Base-by-base conservation (phyloP, 2,797 vertebrate genomes). In the Sebastes flavidus region DNA sequence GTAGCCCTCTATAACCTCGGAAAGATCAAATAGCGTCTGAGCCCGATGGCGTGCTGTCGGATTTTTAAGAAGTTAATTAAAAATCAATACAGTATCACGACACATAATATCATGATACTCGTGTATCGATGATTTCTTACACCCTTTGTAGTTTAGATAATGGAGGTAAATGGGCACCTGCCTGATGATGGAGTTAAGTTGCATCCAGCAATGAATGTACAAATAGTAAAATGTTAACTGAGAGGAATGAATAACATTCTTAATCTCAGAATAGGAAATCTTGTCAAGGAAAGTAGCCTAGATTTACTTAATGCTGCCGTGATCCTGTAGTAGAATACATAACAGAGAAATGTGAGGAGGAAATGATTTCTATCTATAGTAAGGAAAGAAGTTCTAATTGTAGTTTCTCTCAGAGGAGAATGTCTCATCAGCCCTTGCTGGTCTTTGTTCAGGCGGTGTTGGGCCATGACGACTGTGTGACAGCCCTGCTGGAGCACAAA, bases 401-500 rank as follows among this genome's bases (percentile, higher is more conserved):
- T 34, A 6, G 27, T 18, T 62, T 49, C 18, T 13, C 1, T 66
- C 3, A 13, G 25, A 24, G 25, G 13, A 60, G 13, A 10, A 56
- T 14, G 6, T 75, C 36, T 82, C 55, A 56, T 82, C 27, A 0
- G 18, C 20, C 1, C 22, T 29, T 10, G 65, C 30, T 72, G 32
- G 4, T 72, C 1, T 27, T 3, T 68, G 22, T 55, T 13, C 83
- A 99, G 98, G 97, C 97, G 25, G 97, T 97, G 91, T 95, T 97
- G 24, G 98, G 98, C 84, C 97, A 97, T 20, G 97, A 98, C 81
- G 97, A 98, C 83, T 99, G 97, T 92, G 96, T 98, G 90, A 96
- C 96, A 2, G 97, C 97, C 54, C 96, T 99, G 90, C 95, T 99
- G 96, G 97, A 98, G 92, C 97, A 99, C 61, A 97, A 97, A 77